Conservation (phyloP, 2,888 invertebrate genomes). For the Apantesis nais region DNA sequence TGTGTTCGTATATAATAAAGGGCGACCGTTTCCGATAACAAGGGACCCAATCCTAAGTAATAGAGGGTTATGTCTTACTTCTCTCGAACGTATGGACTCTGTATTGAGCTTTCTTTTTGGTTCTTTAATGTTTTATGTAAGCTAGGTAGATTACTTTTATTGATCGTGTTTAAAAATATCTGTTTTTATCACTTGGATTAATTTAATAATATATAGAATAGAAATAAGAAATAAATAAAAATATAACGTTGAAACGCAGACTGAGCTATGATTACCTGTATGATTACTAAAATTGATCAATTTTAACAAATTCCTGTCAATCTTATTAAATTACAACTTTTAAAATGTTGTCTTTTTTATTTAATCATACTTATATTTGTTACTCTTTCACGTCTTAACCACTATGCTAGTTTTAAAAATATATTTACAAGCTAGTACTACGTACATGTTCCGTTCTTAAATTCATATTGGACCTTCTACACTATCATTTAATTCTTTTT, state of each 20-base stretch:
- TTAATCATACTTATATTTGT: too few relatives aligned
- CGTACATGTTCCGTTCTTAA: too few relatives aligned
- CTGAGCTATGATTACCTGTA: not conserved
- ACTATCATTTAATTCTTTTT: not conserved
- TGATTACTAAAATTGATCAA: not conserved
- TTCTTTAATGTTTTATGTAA: conserved; percentile 17
- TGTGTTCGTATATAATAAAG: conserved; percentile 36
- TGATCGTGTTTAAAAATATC: not conserved
- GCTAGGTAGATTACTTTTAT: not conserved
- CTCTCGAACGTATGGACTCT: conserved; percentile 25
- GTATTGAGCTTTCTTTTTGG: conserved; percentile 15
- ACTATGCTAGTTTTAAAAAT: too few relatives aligned
- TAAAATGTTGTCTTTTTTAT: not conserved
- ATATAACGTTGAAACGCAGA: too few relatives aligned
- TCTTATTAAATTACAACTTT: not conserved
- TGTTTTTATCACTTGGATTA: not conserved
- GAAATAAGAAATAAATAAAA: not conserved
- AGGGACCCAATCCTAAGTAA: conserved; percentile 43
- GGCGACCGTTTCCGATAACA: conserved; percentile 36
- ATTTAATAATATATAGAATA: too few relatives aligned
- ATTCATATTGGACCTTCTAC: too few relatives aligned
- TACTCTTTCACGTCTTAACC: too few relatives aligned
- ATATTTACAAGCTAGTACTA: too few relatives aligned
- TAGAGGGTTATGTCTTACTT: conserved; percentile 29
- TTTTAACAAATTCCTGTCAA: not conserved